Evolutionary conservation across 2,113 vertebrate species (phyloP).

Genomic region (Cyrtonyx montezumae): DNA sequence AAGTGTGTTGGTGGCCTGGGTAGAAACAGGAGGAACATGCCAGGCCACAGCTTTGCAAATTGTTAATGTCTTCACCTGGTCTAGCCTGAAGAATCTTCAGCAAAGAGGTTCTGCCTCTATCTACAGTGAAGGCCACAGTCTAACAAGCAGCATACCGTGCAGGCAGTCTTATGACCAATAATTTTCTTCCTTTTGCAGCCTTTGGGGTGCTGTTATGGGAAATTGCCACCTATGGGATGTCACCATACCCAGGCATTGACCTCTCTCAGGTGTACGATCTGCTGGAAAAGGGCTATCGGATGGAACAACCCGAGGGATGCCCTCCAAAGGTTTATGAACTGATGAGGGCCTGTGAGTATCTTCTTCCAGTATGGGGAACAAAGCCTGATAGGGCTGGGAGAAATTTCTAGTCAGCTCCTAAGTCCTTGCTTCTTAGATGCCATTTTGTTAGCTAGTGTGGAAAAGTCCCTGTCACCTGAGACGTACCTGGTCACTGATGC

Average conservation of each 20-base stretch:
- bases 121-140: background rate
- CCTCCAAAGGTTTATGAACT: slow-evolving; percentile 98
- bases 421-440: background rate
- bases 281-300: slow-evolving; percentile 97
- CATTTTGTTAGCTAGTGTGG: background rate
- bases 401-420: background rate
- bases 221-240: slow-evolving; percentile 99
- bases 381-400: background rate
- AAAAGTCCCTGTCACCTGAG: background rate
- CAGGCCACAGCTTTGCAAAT: background rate
- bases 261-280: slow-evolving; percentile 98
- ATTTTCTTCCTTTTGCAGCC: slow-evolving; percentile 76
- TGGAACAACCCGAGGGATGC: slow-evolving; percentile 98
- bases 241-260: slow-evolving; percentile 98
- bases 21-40: background rate
- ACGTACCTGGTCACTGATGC: background rate
- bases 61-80: background rate
- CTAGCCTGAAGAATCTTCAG: background rate
- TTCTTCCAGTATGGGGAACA: background rate
- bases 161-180: background rate
- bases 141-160: background rate
- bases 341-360: slow-evolving; percentile 97
- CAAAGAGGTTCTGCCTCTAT: background rate
- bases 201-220: slow-evolving; percentile 98
- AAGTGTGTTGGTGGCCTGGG: background rate